A percentile compares a stretch with the other conserved stretches of the same genome.
phyloP scores from a whole-genome alignment of 1,140 invertebrate species.

The Drosophila carrolli region DNA sequence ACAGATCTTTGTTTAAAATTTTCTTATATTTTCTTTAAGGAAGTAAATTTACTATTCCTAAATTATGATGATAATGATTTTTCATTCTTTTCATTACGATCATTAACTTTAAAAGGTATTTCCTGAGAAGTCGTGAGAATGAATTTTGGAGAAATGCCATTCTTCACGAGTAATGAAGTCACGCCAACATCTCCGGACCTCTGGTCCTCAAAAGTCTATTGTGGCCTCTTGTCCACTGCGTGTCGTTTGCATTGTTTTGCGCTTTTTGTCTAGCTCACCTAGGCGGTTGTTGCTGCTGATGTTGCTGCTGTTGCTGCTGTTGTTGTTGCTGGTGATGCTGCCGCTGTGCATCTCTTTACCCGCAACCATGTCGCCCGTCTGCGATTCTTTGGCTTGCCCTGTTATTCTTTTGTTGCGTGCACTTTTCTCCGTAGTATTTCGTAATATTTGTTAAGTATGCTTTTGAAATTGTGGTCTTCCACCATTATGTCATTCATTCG shows the following conservation, averaged over 20 bases:
- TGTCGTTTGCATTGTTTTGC: conserved; percentile 72
- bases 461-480: conserved; percentile 82
- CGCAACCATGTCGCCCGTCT: conserved; percentile 16
- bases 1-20: too few relatives aligned
- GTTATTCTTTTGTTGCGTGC: conserved; percentile 80
- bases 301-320: conserved; percentile 1
- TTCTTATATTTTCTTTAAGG: too few relatives aligned
- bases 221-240: conserved; percentile 58
- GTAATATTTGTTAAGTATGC: conserved; percentile 82
- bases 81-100: too few relatives aligned
- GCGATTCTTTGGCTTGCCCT: conserved; percentile 48
- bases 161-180: conserved; percentile 13
- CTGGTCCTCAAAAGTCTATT: conserved; percentile 32
- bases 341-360: conserved; percentile 34
- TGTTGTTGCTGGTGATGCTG: conserved; percentile 15
- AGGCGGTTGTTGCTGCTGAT: conserved; percentile 37
- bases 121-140: too few relatives aligned
- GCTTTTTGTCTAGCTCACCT: conserved; percentile 68
- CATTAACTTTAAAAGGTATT: background rate
- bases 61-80: too few relatives aligned
- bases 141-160: too few relatives aligned
- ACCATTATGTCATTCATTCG: conserved; percentile 81
- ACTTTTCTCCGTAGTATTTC: conserved; percentile 78
- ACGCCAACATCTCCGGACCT: conserved; percentile 50
- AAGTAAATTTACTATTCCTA: too few relatives aligned